Percentiles rank a stretch among this genome's conserved stretches.
Conservation (phyloP, 2,797 vertebrate genomes). For the Cygnus olor region DNA sequence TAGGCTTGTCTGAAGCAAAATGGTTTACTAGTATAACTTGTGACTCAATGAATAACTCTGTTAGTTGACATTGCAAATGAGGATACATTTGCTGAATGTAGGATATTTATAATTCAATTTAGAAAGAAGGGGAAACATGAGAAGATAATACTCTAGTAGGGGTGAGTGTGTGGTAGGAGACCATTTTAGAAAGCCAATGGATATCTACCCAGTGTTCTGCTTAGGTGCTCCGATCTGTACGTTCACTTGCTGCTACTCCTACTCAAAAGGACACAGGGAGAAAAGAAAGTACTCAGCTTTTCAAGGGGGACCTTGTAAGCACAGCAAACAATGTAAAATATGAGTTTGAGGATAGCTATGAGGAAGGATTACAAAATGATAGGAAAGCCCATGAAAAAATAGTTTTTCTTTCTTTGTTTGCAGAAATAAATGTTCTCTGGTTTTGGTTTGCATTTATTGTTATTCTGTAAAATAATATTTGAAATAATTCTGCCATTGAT, state of each 20-base stretch:
- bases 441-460: neutral
- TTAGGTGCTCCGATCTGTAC: neutral
- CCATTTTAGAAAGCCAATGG: neutral
- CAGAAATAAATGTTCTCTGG: neutral
- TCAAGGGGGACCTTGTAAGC: neutral
- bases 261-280: neutral
- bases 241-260: neutral
- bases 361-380: neutral
- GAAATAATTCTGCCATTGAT: neutral
- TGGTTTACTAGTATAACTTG: neutral
- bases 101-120: neutral
- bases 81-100: neutral
- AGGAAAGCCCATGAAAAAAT: neutral
- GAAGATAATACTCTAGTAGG: neutral
- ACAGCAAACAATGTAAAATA: neutral
- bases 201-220: neutral
- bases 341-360: neutral
- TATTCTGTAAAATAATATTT: neutral
- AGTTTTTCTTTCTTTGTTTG: neutral
- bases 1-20: neutral
- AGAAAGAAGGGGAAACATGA: neutral
- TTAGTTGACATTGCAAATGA: neutral
- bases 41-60: neutral
- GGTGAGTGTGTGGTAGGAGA: neutral
- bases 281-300: neutral